Evolutionary conservation across 2,888 invertebrate species (phyloP).

Genomic region (Papilio gigon): DNA sequence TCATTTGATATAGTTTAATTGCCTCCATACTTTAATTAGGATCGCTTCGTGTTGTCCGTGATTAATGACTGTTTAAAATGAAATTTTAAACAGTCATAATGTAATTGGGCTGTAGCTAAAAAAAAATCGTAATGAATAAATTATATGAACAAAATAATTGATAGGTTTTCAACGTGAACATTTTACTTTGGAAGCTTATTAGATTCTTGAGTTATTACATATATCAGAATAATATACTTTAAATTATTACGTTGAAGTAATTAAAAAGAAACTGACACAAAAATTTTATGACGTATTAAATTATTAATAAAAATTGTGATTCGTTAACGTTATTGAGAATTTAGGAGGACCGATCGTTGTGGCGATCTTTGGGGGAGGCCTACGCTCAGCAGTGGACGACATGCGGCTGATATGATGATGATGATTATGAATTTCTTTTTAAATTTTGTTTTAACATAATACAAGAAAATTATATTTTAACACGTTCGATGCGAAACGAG

Average conservation of each 20-base stretch:
- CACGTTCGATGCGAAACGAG: too few relatives aligned
- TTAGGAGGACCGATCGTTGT: too few relatives aligned
- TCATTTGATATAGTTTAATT: constrained; percentile 74
- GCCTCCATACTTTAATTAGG: constrained; percentile 76
- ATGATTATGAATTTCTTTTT: too few relatives aligned
- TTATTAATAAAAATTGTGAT: not conserved
- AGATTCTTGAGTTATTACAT: not conserved
- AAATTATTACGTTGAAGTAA: not conserved
- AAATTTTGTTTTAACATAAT: too few relatives aligned
- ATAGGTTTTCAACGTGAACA: not conserved
- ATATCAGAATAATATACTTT: not conserved
- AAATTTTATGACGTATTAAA: not conserved
- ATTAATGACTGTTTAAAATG: constrained; percentile 66
- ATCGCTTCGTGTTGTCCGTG: constrained; percentile 59
- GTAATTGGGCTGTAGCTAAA: constrained; percentile 24
- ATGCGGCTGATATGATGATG: too few relatives aligned
- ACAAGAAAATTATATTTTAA: not conserved
- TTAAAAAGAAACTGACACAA: not conserved
- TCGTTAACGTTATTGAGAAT: not conserved
- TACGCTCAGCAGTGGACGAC: too few relatives aligned
- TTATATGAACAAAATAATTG: constrained; percentile 31
- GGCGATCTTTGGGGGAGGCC: too few relatives aligned
- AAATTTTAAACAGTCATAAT: constrained; percentile 17
- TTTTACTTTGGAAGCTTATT: not conserved
- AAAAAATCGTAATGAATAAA: constrained; percentile 48